Percentiles rank a stretch among this genome's conserved stretches.
phyloP scores from a whole-genome alignment of 2,888 invertebrate genomes.

The Patella depressa region DNA sequence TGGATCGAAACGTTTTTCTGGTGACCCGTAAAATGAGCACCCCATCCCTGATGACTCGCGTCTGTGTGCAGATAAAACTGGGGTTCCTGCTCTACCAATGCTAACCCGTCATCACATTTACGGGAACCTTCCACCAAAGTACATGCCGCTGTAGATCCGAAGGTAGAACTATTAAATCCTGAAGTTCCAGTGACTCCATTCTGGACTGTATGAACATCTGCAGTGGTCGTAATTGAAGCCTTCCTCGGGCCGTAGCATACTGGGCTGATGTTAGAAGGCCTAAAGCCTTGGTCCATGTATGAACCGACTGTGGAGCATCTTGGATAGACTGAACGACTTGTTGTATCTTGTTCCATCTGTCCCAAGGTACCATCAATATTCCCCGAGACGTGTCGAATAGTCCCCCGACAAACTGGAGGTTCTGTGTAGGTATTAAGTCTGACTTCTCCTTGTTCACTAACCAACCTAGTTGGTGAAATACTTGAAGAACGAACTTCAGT shows the following conservation, averaged over 20 bases:
- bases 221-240: conserved; percentile 6
- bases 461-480: conserved; percentile 15
- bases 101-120: neutral
- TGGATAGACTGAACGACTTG: neutral
- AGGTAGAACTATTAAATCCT: neutral
- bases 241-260: neutral
- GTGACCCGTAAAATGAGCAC: neutral
- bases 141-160: neutral
- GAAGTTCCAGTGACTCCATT: neutral
- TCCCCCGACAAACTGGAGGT: conserved; percentile 3
- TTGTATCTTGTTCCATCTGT: neutral
- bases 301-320: neutral
- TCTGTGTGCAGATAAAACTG: neutral
- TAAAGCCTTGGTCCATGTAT: neutral
- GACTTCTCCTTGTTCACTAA: conserved; percentile 1
- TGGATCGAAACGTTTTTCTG: neutral
- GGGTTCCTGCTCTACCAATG: neutral
- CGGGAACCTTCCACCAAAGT: neutral
- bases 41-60: neutral
- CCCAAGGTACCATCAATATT: neutral
- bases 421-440: too few species aligned
- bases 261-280: too few species aligned
- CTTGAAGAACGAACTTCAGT: neutral
- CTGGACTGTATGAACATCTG: neutral
- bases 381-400: neutral